Conservation (phyloP, 2,888 invertebrate species). For the Clistopyga incitator region DNA sequence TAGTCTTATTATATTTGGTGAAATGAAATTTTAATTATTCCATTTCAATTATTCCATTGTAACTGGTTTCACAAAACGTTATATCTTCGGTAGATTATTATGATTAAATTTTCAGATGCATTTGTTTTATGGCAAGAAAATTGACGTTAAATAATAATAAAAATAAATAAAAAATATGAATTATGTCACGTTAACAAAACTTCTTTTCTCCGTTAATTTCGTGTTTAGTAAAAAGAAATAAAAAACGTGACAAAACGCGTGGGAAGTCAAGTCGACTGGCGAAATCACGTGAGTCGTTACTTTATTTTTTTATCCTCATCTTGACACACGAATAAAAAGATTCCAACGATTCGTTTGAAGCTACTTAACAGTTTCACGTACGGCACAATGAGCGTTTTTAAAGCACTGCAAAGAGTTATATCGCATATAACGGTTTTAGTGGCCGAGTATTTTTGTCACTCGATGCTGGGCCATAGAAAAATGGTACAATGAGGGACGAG, state of each 20-base stretch:
- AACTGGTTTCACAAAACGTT: no score
- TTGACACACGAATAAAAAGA: neutral
- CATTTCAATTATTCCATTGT: no score
- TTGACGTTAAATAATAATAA: no score
- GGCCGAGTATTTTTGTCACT: neutral
- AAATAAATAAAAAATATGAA: no score
- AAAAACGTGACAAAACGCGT: slow-evolving; percentile 59
- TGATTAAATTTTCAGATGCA: no score
- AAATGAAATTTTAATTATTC: no score
- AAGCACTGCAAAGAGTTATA: neutral
- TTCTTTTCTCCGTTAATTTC: slow-evolving; percentile 39
- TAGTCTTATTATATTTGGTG: no score
- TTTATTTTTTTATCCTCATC: neutral
- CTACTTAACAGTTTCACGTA: slow-evolving; percentile 24
- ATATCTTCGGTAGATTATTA: no score
- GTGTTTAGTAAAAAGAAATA: slow-evolving; percentile 42
- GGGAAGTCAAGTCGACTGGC: slow-evolving; percentile 60
- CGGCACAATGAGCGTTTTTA: neutral
- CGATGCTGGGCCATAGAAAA: slow-evolving; percentile 44
- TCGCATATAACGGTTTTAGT: slow-evolving; percentile 27
- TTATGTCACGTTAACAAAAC: no score
- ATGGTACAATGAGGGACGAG: slow-evolving; percentile 35
- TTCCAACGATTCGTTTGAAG: slow-evolving; percentile 14
- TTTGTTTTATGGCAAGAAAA: no score
- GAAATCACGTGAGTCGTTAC: slow-evolving; percentile 25